phyloP scores from a whole-genome alignment of 2,113 vertebrate species.

The Nipponia nippon region DNA sequence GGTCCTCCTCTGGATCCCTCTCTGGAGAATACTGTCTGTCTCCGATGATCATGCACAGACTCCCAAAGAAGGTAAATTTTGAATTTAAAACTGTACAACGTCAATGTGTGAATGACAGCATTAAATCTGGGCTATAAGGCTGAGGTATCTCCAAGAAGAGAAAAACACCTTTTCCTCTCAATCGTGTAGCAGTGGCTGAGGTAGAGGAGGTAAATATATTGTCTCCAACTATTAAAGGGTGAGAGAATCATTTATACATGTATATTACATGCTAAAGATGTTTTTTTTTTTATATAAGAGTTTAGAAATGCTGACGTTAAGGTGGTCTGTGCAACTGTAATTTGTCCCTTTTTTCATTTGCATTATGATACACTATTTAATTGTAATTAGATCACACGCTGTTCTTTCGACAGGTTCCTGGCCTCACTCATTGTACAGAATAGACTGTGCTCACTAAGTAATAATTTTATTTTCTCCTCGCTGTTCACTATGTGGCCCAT shows the following conservation, averaged over 20 bases:
- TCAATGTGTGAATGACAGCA: background rate
- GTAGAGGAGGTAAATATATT: background rate
- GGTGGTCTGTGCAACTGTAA: background rate
- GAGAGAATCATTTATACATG: background rate
- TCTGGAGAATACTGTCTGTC: background rate
- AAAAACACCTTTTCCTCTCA: background rate
- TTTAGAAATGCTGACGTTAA: background rate
- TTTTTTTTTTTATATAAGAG: background rate
- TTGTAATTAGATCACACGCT: background rate
- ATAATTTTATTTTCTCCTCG: slow-evolving; percentile 3
- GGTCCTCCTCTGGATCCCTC: background rate
- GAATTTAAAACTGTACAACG: background rate
- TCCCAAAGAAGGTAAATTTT: background rate
- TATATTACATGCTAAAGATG: background rate
- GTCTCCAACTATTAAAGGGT: background rate
- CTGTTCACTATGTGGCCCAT: background rate
- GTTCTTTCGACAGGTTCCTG: background rate
- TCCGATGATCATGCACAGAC: background rate
- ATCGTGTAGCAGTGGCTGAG: background rate
- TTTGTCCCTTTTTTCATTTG: background rate
- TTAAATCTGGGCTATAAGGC: background rate
- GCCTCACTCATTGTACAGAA: background rate
- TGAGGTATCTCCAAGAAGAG: background rate
- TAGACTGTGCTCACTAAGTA: background rate
- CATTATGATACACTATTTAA: background rate